These are phyloP conservation scores for Brachionus manjavacas DNA, from an alignment of 1,140 invertebrate species.

Conservation along the genomic window DNA sequence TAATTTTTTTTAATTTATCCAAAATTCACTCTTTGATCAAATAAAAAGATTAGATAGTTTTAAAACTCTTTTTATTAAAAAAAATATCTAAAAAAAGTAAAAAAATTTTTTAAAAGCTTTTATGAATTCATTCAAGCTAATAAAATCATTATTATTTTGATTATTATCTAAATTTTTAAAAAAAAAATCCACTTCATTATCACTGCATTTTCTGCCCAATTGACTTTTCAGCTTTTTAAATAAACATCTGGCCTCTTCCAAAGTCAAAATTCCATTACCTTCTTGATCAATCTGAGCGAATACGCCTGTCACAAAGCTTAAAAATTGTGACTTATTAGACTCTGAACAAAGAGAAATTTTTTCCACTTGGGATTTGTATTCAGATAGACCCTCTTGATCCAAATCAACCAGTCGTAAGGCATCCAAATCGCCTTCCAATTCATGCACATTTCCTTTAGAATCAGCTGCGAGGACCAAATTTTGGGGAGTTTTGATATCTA, in stretches of 20 bases:
- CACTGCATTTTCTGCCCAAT: constrained; percentile 10
- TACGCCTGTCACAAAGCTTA: not conserved
- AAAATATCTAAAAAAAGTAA: too few species aligned
- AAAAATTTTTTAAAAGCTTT: not conserved
- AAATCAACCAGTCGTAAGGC: constrained; percentile 21
- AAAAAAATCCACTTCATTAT: constrained; percentile 34
- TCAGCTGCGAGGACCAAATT: not conserved
- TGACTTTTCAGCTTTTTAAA: not conserved
- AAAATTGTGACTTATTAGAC: not conserved
- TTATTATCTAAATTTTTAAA: not conserved
- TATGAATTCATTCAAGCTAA: constrained; percentile 33
- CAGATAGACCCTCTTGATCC: not conserved
- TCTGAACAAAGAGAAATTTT: not conserved
- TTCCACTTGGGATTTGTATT: not conserved
- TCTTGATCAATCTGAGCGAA: constrained; percentile 3
- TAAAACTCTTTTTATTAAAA: too few species aligned
- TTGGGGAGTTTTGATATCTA: constrained; percentile 16
- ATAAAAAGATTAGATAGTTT: too few species aligned
- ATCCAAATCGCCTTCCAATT: constrained; percentile 18
- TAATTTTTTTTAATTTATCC: too few species aligned
- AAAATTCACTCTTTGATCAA: too few species aligned
- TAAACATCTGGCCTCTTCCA: constrained; percentile 2
- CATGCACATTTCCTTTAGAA: not conserved
- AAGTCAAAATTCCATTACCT: not conserved
- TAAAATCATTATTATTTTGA: not conserved